Conservation (phyloP, 2,113 vertebrate species). For the Coryphaenoides rupestris region DNA sequence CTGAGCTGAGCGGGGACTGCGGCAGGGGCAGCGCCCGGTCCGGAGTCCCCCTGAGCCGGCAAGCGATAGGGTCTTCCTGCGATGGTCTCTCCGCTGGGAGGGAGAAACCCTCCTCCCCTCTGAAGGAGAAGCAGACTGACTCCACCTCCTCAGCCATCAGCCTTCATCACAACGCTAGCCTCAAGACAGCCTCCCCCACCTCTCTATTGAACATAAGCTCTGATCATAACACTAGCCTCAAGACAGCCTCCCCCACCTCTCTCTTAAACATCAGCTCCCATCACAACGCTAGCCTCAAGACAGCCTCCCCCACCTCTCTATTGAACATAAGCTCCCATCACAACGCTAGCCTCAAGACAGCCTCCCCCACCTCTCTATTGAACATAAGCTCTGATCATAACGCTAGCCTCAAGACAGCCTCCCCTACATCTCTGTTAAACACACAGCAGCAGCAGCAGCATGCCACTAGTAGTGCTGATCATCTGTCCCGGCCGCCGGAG, state of each 20-base stretch:
- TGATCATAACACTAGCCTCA: conserved; percentile 8
- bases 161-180: conserved; percentile 14
- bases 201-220: conserved; percentile 16
- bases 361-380: conserved; percentile 13
- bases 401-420: background rate
- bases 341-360: conserved; percentile 14
- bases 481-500: conserved; percentile 18
- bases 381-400: conserved; percentile 20
- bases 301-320: conserved; percentile 14
- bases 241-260: conserved; percentile 10
- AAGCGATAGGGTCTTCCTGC: conserved; percentile 6
- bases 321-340: conserved; percentile 17
- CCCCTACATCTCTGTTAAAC: conserved; percentile 10
- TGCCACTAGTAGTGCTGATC: conserved; percentile 6
- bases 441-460: background rate
- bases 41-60: conserved; percentile 20
- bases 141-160: conserved; percentile 17
- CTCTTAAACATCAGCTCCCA: conserved; percentile 19
- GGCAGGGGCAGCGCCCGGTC: conserved; percentile 62
- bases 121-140: conserved; percentile 32
- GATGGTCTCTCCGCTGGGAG: background rate
- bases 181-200: background rate
- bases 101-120: conserved; percentile 9
- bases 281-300: conserved; percentile 15
- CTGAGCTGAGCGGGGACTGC: conserved; percentile 70